Evolutionary conservation across 92 coral and sea anemone species (phyloP).

Genomic region (Scolanthus callimorphus): DNA sequence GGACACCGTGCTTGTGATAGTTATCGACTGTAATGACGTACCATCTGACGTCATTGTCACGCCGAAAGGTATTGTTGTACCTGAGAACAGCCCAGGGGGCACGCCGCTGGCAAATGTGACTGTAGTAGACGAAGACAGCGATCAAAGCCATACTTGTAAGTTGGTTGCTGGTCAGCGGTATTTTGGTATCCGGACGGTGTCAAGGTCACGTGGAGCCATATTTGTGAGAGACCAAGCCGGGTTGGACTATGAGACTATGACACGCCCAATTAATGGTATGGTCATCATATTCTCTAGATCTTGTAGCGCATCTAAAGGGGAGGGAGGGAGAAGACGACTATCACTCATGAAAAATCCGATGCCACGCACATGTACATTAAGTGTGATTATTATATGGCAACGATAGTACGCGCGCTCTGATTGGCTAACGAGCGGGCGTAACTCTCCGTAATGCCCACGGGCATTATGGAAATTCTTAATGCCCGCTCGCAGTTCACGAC

Average conservation of each 20-base stretch:
- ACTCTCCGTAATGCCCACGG: too few species aligned
- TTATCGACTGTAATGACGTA: conserved; percentile 69
- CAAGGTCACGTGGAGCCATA: conserved; percentile 43
- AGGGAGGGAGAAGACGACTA: too few species aligned
- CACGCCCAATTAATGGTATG: conserved; percentile 45
- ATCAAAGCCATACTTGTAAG: conserved; percentile 63
- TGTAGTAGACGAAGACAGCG: conserved; percentile 70
- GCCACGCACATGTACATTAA: too few species aligned
- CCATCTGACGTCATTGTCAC: conserved; percentile 42
- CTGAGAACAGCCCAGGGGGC: conserved; percentile 79
- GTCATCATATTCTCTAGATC: background rate
- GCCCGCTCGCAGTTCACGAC: too few species aligned
- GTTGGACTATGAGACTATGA: conserved; percentile 66
- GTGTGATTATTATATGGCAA: too few species aligned
- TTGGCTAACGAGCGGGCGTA: too few species aligned
- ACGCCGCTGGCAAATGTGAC: conserved; percentile 75
- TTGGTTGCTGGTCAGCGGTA: conserved; percentile 48
- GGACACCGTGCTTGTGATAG: conserved; percentile 31
- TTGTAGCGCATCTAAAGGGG: too few species aligned
- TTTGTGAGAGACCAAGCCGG: conserved; percentile 50
- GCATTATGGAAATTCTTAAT: too few species aligned
- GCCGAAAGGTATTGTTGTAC: conserved; percentile 40
- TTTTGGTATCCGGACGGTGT: conserved; percentile 25
- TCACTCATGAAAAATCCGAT: too few species aligned
- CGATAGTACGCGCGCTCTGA: too few species aligned